Evolutionary conservation across 2,888 invertebrate species (phyloP).

Genomic region (Zygothrica quintamaculata): DNA sequence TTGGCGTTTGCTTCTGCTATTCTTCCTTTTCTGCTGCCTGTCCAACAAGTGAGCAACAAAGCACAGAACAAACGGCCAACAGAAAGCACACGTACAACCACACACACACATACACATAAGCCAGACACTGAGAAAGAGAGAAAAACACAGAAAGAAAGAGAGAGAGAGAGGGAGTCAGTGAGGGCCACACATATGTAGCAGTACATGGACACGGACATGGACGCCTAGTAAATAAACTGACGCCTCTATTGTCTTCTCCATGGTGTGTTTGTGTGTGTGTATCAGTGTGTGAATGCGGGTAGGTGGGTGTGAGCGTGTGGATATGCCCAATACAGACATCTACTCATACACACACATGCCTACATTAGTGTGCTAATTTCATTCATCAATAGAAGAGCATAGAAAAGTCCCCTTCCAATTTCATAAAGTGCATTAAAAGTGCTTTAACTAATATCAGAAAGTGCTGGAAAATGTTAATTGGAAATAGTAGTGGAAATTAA

Average conservation of each 20-base stretch:
- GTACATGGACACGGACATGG: slow-evolving; percentile 24
- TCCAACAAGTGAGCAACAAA: slow-evolving; percentile 54
- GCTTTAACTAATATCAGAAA: too few species aligned
- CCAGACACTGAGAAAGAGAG: slow-evolving; percentile 9
- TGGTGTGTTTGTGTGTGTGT: slow-evolving; percentile 31
- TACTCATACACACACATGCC: not conserved
- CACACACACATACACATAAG: slow-evolving; percentile 15
- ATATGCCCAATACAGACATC: not conserved
- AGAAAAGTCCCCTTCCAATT: slow-evolving; percentile 1
- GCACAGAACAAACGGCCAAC: slow-evolving; percentile 52
- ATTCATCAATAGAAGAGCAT: slow-evolving; percentile 32
- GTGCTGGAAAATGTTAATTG: too few species aligned
- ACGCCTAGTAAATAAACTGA: slow-evolving; percentile 42
- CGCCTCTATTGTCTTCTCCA: slow-evolving; percentile 60
- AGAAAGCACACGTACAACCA: slow-evolving; percentile 29
- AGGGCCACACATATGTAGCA: slow-evolving; percentile 11
- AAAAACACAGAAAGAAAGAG: slow-evolving; percentile 3
- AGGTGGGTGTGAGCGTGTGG: slow-evolving; percentile 5
- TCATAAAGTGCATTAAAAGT: not conserved
- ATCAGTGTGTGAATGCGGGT: slow-evolving; percentile 3
- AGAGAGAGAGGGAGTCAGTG: slow-evolving; percentile 6
- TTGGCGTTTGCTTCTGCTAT: slow-evolving; percentile 35
- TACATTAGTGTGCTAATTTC: slow-evolving; percentile 22
- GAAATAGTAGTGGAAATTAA: slow-evolving; percentile 26
- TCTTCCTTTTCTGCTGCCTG: slow-evolving; percentile 5